Base-by-base conservation (phyloP, 2,888 invertebrate species). In the Drosophila aldrichi region DNA sequence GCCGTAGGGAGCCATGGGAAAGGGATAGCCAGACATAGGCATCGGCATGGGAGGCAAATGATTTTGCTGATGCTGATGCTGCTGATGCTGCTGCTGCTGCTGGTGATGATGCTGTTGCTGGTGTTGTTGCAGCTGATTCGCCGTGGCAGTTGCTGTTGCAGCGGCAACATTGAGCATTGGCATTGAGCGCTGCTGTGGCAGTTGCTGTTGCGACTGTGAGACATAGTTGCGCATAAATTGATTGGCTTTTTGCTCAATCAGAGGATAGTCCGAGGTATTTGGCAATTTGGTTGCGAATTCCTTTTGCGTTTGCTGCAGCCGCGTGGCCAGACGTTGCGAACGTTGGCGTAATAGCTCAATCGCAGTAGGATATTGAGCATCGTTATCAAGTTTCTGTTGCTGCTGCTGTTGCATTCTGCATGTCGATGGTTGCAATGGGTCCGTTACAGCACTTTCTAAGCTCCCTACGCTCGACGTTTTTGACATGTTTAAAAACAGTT, bases 391-490 rank as follows among this genome's bases (percentile, higher is more conserved):
- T 54, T 54, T 29, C 25, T 25, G 25, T 5, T 25, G 25, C 20
- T 22, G 48, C 4, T 25, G 46, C 10, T 49, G 32, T 43, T 43
- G 44, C 36, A 48, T 40, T 48, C 56, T 65, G 29, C 25, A 54
- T 12, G 32, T 63, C 43, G 65, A 49, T 49, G 61, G 18, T 58
- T 32, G 61, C 52, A 59, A 36, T 69, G 57, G 36, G 22, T 40
- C 46, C 54, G 49, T 59, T 51, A 36, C 57, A 58, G 55, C 74
- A 61, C 43, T 58, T 22, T 74, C 70, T 38, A 60, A 48, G 54
- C 70, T 74, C 63, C 66, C 83, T 68, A 67, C 68, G 77, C 74
- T 74, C 57, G 77, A 79, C 48, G 77, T 66, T 54, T 82, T 74
- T 34, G 89, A 82, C 83, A 83, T 83, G 40, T 60, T 81, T 64